Conservation (phyloP, 2,888 invertebrate genomes). For the Helobdella robusta region DNA sequence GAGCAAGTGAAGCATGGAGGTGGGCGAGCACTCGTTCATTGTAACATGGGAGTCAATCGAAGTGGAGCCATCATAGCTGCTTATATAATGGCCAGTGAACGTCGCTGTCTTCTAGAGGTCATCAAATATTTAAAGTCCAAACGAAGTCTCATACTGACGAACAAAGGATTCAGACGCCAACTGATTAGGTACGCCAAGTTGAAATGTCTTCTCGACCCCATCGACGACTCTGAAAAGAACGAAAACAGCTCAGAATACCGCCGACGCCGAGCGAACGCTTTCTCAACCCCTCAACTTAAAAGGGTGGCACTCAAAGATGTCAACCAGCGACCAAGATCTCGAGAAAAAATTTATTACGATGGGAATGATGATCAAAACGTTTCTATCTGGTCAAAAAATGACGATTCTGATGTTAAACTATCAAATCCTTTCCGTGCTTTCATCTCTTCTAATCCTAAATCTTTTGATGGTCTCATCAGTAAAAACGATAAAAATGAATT, state of each 20-base stretch:
- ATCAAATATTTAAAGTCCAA: constrained; percentile 30
- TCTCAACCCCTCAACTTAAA: constrained; percentile 9
- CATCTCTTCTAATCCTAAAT: background rate
- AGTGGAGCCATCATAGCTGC: constrained; percentile 35
- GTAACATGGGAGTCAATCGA: constrained; percentile 36
- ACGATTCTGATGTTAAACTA: too few species aligned
- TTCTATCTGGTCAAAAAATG: too few species aligned
- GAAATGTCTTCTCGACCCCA: constrained; percentile 31
- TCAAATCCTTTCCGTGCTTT: too few species aligned
- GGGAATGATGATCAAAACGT: too few species aligned
- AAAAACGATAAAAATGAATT: background rate
- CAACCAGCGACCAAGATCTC: background rate
- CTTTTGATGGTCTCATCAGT: background rate
- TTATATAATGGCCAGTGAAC: constrained; percentile 32
- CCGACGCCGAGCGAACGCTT: background rate
- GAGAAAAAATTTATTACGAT: too few species aligned
- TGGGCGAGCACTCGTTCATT: constrained; percentile 35
- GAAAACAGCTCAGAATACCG: constrained; percentile 6
- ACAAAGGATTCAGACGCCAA: constrained; percentile 35
- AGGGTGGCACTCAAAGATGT: background rate
- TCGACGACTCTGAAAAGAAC: constrained; percentile 21
- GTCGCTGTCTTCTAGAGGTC: constrained; percentile 31
- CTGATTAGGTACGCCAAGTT: constrained; percentile 33
- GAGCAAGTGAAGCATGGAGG: constrained; percentile 28
- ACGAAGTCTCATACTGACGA: constrained; percentile 31